Evolutionary conservation across 35 echinoderm and acorn worm species (phyloP).

Genomic region (Chiridota heheva): DNA sequence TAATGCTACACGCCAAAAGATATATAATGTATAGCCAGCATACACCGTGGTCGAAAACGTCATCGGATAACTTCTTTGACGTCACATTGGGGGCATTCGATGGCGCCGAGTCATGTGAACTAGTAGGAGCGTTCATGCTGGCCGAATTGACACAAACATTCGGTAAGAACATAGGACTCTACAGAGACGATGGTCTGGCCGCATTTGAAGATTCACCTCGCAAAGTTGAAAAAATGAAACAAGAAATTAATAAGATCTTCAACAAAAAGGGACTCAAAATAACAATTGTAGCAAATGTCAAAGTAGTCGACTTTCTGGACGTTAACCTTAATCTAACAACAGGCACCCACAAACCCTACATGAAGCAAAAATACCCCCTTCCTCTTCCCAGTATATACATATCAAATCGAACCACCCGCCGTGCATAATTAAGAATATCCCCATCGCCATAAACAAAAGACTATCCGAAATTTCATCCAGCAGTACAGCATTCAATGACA

Average conservation of each 20-base stretch:
- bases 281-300: too few relatives aligned
- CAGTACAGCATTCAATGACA: too few relatives aligned
- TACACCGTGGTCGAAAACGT: slow-evolving; percentile 27
- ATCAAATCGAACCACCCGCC: too few relatives aligned
- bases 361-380: too few relatives aligned
- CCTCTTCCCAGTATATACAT: too few relatives aligned
- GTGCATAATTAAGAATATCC: too few relatives aligned
- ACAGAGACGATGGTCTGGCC: neutral
- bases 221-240: neutral
- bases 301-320: too few relatives aligned
- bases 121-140: slow-evolving; percentile 22
- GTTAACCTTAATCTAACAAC: too few relatives aligned
- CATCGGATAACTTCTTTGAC: slow-evolving; percentile 21
- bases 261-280: neutral
- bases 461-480: too few relatives aligned
- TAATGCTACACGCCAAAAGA: slow-evolving; percentile 11
- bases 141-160: too few relatives aligned
- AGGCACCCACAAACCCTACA: too few relatives aligned
- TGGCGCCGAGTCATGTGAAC: slow-evolving; percentile 38
- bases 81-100: slow-evolving; percentile 34
- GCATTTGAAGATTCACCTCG: neutral
- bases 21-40: slow-evolving; percentile 20
- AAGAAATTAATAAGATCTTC: neutral
- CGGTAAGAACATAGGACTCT: neutral
- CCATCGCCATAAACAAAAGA: too few relatives aligned